These are phyloP conservation scores for Halcyon malimbica DNA, from an alignment of 2,113 vertebrate genomes.

Conservation along the genomic window DNA sequence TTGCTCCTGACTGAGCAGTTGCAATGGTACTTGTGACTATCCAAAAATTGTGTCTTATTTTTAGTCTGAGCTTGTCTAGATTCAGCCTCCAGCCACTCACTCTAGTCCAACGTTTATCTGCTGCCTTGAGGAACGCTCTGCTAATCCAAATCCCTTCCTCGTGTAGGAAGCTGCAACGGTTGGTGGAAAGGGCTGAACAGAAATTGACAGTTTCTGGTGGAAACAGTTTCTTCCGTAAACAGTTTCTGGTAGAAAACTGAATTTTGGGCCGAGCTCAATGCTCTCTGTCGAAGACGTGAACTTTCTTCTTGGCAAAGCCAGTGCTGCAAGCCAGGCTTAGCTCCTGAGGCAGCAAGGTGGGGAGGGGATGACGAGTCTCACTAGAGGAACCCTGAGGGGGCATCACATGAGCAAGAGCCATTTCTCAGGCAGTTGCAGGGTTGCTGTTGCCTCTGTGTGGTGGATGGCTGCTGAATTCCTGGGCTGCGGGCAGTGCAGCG, in stretches of 20 bases:
- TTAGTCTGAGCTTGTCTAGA: neutral
- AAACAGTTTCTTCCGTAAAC: neutral
- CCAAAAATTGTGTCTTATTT: neutral
- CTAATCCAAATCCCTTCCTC: neutral
- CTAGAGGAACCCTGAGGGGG: fast-evolving
- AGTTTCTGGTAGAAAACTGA: neutral
- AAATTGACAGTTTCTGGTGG: neutral
- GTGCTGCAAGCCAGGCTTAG: neutral
- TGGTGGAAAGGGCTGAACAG: neutral
- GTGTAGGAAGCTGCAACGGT: fast-evolving
- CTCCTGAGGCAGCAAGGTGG: neutral
- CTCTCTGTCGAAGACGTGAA: neutral
- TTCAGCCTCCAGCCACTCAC: neutral
- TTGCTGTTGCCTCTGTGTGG: neutral
- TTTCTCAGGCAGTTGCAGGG: neutral
- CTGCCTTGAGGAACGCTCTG: neutral
- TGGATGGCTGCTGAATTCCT: neutral
- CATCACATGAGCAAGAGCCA: neutral
- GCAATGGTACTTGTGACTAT: neutral
- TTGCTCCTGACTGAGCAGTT: neutral
- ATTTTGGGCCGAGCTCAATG: neutral
- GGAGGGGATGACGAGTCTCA: fast-evolving
- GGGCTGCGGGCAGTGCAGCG: fast-evolving
- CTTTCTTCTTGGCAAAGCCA: neutral
- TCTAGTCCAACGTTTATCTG: neutral